Base-by-base conservation (phyloP, 2,888 invertebrate species). In the Noctua janthe region DNA sequence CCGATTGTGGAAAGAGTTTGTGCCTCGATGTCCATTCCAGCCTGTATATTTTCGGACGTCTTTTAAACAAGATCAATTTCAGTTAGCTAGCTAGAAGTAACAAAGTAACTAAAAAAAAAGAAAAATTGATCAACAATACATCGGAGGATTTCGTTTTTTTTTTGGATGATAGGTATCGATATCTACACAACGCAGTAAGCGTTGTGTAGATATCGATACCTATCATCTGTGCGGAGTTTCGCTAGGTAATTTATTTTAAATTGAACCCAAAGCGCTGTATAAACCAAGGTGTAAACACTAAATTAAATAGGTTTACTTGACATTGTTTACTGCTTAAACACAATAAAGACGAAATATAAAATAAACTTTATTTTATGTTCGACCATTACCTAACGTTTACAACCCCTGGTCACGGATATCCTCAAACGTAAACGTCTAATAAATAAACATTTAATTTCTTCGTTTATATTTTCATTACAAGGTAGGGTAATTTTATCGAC, bases 401-500 rank as follows among this genome's bases (percentile, higher is more conserved):
- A 84, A 67, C 78, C 35, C 23, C 59, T 74, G 84, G 76, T 75
- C 81, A 73, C 78, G 84, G 84, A 87, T 71, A 78, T 87, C 13
- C 51, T 43, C 5, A 49, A 71, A 72, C 62, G 70, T 74, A 78
- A 87, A 84, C 20, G 78, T 76, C 67, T 11, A 74, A 84, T 87
- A 86, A 85, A 85, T 87, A 84, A 76, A 87, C 71, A 49, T 86
- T 86, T 73, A 74, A 72, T 81, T 83, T 73, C 51, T 74, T 64
- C 13, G 35, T 82, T 81, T 82, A 56, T 66, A 43, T 59, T 84
- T 59, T 74, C 10, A 20, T 71, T 80, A 74, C 78, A 35, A 4
- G 71, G 47, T 51, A 35, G 29, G 54, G 72, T 69, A 49, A 39
- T 39, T 78, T 72, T 72, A 80, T 81, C 11, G 80, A 74, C 43